Evolutionary conservation across 2,888 invertebrate genomes (phyloP), one percentile per base, ranked within the genome.

Genomic region (Drosophila neonasuta): DNA sequence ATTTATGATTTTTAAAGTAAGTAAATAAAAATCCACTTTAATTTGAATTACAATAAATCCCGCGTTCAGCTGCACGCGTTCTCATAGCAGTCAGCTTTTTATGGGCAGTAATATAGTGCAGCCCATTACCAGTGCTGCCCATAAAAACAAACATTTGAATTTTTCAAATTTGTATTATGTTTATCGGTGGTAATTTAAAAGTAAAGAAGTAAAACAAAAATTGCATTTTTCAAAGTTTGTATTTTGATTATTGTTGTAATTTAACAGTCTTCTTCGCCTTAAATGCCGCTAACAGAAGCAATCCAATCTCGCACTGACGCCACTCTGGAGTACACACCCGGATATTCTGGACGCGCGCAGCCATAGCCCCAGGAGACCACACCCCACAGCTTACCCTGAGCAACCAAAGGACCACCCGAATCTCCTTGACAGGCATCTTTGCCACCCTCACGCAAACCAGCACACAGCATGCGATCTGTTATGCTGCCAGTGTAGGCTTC

Each of bases 301-400:
- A 89, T 88, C 89, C 89, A 89, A 30, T 85, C 74, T 3, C 88
- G 77, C 3, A 85, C 88, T 2, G 87, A 66, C 0, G 89, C 60
- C 3, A 89, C 89, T 10, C 88, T 75, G 1, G 89, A 78, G 39
- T 89, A 89, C 1, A 89, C 89, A 0, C 89, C 89, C 0, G 89
- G 90, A 71, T 84, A 89, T 2, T 80, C 68, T 1, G 87, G 80
- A 7, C 73, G 48, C 1, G 89, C 90, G 57, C 91, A 91, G 20
- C 90, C 90, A 54, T 76, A 82, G 3, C 90, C 90, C 88, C 88
- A 91, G 11, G 90, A 90, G 11, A 90, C 91, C 10, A 90, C 82
- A 3, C 90, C 91, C 39, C 87, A 83, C 0, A 89, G 65, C 3
- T 74, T 76, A 3, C 75, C 75, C 0, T 80, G 51, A 3, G 68